Evolutionary conservation across 2,797 vertebrate species (phyloP).

Genomic region (Xiphorhynchus erythropygius): DNA sequence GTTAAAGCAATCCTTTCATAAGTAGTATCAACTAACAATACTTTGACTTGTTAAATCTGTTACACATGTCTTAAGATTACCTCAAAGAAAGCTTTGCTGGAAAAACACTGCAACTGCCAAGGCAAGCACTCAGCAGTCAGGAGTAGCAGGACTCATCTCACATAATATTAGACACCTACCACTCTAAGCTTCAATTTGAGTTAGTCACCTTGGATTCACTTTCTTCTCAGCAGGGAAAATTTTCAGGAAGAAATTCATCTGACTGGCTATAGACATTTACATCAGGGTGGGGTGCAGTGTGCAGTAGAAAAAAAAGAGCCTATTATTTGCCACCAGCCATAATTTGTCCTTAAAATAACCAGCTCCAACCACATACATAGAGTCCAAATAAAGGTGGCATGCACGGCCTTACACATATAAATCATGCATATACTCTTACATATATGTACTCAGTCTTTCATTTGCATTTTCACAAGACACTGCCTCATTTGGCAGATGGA

Average conservation of each 20-base stretch:
- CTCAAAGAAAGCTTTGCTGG: slow-evolving; percentile 48
- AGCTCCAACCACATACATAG: background rate
- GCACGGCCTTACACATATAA: background rate
- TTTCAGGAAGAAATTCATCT: slow-evolving; percentile 56
- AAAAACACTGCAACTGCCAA: slow-evolving; percentile 54
- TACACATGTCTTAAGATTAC: slow-evolving; percentile 36
- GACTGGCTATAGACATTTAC: background rate
- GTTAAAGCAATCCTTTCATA: slow-evolving; percentile 23
- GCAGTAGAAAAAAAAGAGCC: background rate
- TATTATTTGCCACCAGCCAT: background rate
- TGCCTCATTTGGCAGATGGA: slow-evolving; percentile 26
- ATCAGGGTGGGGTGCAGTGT: background rate
- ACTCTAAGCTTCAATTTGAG: slow-evolving; percentile 11
- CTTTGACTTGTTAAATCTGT: slow-evolving; percentile 48
- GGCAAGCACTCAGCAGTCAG: slow-evolving; percentile 28
- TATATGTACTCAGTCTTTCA: background rate
- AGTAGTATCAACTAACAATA: slow-evolving; percentile 39
- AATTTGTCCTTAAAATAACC: background rate
- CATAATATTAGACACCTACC: slow-evolving; percentile 27
- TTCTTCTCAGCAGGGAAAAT: slow-evolving; percentile 20
- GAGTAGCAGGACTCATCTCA: slow-evolving; percentile 42
- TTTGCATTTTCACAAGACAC: background rate
- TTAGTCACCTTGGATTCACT: slow-evolving; percentile 47
- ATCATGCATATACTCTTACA: background rate
- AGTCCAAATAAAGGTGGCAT: background rate